Evolutionary conservation across 2,113 vertebrate species (phyloP).

Genomic region (Phaetusa simplex): DNA sequence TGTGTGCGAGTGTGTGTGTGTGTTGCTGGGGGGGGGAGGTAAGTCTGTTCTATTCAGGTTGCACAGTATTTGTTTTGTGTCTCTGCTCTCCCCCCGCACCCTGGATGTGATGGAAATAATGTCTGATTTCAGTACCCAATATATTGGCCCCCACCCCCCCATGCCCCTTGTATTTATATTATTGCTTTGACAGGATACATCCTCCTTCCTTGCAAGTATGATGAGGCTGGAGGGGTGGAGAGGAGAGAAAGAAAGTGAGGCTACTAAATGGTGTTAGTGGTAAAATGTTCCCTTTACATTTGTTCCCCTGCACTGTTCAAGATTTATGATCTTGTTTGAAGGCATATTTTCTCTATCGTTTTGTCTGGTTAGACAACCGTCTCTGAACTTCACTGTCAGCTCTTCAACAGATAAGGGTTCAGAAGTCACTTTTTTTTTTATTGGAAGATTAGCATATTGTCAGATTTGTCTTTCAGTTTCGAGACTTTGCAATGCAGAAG

Average conservation of each 20-base stretch:
- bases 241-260: slow-evolving; percentile 42
- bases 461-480: slow-evolving; percentile 76
- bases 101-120: slow-evolving; percentile 40
- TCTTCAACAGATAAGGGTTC: slow-evolving; percentile 72
- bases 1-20: slow-evolving; percentile 50
- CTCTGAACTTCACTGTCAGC: slow-evolving; percentile 79
- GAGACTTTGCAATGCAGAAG: slow-evolving; percentile 70
- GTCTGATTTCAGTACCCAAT: slow-evolving; percentile 37
- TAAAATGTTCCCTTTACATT: slow-evolving; percentile 60
- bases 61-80: slow-evolving; percentile 52
- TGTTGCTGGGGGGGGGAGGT: neutral
- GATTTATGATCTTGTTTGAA: slow-evolving; percentile 77
- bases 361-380: slow-evolving; percentile 76
- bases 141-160: neutral
- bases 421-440: slow-evolving; percentile 29
- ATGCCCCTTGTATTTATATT: slow-evolving; percentile 17
- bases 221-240: slow-evolving; percentile 27
- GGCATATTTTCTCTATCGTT: slow-evolving; percentile 78
- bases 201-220: slow-evolving; percentile 49
- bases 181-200: slow-evolving; percentile 52
- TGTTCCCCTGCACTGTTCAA: slow-evolving; percentile 63
- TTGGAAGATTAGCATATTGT: slow-evolving; percentile 78
- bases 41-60: slow-evolving; percentile 68
- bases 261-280: slow-evolving; percentile 58
- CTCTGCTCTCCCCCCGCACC: neutral